Evolutionary conservation across 2,113 vertebrate genomes (phyloP).

Genomic region (Rutilus rutilus): DNA sequence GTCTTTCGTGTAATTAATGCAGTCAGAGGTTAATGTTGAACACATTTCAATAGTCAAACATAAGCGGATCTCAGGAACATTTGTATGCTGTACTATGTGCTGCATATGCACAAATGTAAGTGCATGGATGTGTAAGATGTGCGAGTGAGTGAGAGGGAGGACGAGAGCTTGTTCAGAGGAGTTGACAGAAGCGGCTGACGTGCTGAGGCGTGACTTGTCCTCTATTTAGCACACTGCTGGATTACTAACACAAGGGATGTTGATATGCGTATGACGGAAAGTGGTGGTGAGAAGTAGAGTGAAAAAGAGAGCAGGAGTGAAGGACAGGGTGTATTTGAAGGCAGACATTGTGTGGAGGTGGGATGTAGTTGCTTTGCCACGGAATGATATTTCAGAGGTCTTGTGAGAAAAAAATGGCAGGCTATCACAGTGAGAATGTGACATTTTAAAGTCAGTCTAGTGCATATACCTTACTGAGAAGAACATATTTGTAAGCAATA

Average conservation of each 20-base stretch:
- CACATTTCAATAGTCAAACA: slow-evolving; percentile 25
- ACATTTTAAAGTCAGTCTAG: slow-evolving; percentile 67
- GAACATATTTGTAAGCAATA: not conserved
- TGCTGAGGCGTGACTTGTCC: slow-evolving; percentile 57
- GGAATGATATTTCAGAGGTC: slow-evolving; percentile 46
- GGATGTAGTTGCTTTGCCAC: slow-evolving; percentile 45
- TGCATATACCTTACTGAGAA: not conserved
- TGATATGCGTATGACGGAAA: slow-evolving; percentile 57
- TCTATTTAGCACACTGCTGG: slow-evolving; percentile 57
- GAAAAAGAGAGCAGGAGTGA: slow-evolving; percentile 41
- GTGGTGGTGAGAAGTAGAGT: slow-evolving; percentile 48
- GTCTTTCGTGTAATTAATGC: not conserved
- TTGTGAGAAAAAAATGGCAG: slow-evolving; percentile 50
- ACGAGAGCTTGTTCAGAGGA: slow-evolving; percentile 25
- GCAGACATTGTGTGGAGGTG: slow-evolving; percentile 11
- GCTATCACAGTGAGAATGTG: slow-evolving; percentile 63
- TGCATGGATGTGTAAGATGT: too few species aligned
- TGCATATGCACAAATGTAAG: too few species aligned
- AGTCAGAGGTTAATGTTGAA: not conserved
- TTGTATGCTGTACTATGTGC: slow-evolving; percentile 21
- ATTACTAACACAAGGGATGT: slow-evolving; percentile 57
- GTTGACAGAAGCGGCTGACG: slow-evolving; percentile 51
- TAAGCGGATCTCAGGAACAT: slow-evolving; percentile 22
- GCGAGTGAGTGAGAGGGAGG: slow-evolving; percentile 31
- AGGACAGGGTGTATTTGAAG: not conserved